phyloP scores from a whole-genome alignment of 2,797 vertebrate genomes.

The Sebastes iracundus region DNA sequence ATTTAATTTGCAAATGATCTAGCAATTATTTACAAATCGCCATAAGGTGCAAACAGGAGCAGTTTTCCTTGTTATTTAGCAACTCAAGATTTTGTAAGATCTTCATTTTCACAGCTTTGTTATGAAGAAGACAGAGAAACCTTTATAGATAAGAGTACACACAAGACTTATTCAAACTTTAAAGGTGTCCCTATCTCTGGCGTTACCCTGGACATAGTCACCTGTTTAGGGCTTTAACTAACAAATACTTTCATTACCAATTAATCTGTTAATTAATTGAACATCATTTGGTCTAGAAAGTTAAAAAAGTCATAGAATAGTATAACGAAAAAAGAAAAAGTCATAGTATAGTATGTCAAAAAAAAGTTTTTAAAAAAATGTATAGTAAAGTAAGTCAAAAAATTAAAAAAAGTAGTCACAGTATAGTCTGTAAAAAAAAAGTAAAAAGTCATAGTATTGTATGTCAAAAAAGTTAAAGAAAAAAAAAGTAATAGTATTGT shows the following conservation, averaged over 20 bases:
- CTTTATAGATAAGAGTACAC: neutral
- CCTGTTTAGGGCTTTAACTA: neutral
- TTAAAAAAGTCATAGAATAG: neutral
- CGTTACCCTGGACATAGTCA: neutral
- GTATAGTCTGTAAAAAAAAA: too few species aligned
- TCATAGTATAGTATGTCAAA: too few species aligned
- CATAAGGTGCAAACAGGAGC: neutral
- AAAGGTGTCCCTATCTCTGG: neutral
- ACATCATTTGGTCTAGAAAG: too few species aligned
- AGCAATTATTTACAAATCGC: too few species aligned
- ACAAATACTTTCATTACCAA: neutral
- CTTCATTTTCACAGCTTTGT: neutral
- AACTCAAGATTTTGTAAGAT: neutral
- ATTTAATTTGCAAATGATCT: neutral
- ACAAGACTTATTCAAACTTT: neutral
- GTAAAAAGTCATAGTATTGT: too few species aligned
- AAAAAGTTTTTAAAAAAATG: too few species aligned
- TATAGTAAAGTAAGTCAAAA: too few species aligned
- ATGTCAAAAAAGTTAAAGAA: too few species aligned
- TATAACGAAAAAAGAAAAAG: too few species aligned
- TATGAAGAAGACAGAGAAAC: neutral
- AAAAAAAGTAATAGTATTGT: too few species aligned
- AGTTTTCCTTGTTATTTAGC: neutral
- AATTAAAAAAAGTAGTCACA: too few species aligned
- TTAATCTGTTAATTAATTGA: neutral